Percentiles rank a stretch among this genome's conserved stretches.
Conservation (phyloP, 2,113 vertebrate genomes). For the Menura novaehollandiae region DNA sequence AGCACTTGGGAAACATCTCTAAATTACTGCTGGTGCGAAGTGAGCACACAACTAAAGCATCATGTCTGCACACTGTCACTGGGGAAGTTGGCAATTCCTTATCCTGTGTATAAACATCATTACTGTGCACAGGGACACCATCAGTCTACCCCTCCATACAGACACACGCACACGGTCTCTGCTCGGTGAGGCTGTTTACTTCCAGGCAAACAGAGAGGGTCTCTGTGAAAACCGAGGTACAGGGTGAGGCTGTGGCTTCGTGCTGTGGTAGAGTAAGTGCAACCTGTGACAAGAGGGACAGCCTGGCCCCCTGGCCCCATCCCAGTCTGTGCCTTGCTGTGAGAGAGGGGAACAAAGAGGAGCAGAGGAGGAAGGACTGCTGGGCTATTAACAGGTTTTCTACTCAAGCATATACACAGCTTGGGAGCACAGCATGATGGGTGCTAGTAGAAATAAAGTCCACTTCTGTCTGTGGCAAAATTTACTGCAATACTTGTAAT, state of each 20-base stretch:
- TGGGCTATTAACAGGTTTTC: background rate
- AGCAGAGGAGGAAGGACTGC: background rate
- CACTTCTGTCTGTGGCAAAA: background rate
- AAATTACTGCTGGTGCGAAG: background rate
- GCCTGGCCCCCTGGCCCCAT: no score
- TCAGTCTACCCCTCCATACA: background rate
- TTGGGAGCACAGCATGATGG: background rate
- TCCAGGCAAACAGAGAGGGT: background rate
- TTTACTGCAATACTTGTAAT: background rate
- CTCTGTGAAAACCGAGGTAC: background rate
- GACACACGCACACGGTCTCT: fast-evolving
- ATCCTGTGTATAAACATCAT: background rate
- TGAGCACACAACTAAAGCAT: background rate
- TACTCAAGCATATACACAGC: background rate
- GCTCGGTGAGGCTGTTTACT: background rate
- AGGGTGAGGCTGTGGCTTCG: background rate
- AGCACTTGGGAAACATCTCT: background rate
- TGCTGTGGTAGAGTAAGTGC: background rate
- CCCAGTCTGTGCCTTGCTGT: background rate
- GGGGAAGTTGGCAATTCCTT: background rate
- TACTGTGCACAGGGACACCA: background rate
- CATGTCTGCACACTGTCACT: background rate
- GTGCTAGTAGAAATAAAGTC: background rate
- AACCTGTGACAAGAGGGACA: background rate
- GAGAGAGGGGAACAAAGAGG: background rate